Evolutionary conservation across 2,888 invertebrate species (phyloP).

Genomic region (Spisula solida): DNA sequence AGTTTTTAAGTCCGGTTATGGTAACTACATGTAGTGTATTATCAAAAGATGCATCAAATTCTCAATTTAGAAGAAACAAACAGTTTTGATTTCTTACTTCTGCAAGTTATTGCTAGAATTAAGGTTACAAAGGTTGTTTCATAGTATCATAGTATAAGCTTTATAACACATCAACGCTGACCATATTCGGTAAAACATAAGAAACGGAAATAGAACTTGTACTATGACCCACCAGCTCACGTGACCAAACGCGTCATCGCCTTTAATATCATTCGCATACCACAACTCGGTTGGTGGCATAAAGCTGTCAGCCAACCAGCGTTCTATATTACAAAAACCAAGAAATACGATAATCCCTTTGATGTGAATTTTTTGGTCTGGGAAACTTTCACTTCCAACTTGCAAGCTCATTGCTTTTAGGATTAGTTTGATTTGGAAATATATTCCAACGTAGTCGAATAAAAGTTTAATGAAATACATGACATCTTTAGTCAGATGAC

Average conservation of each 20-base stretch:
- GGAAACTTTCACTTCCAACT: not conserved
- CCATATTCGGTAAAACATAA: slow-evolving; percentile 16
- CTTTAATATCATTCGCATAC: slow-evolving; percentile 22
- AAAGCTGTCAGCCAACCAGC: slow-evolving; percentile 36
- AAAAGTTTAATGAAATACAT: slow-evolving; percentile 33
- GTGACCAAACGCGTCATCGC: slow-evolving; percentile 32
- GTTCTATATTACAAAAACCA: slow-evolving; percentile 28
- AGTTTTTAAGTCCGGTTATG: too few species aligned
- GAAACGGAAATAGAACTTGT: slow-evolving; percentile 28
- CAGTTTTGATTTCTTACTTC: too few species aligned
- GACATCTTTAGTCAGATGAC: slow-evolving; percentile 6
- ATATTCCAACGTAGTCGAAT: slow-evolving; percentile 31
- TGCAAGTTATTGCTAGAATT: too few species aligned
- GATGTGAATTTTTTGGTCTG: not conserved
- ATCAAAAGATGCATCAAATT: too few species aligned
- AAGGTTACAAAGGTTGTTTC: not conserved
- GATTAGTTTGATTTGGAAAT: slow-evolving; percentile 16
- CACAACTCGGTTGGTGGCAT: slow-evolving; percentile 22
- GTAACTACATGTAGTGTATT: too few species aligned
- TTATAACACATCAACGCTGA: slow-evolving; percentile 22
- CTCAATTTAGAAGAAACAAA: too few species aligned
- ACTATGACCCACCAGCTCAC: slow-evolving; percentile 38
- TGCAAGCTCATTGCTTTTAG: not conserved
- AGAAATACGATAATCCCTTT: slow-evolving; percentile 32
- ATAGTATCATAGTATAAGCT: not conserved